Evolutionary conservation across 2,888 invertebrate genomes (phyloP).

Genomic region (Cosmia pyralina): DNA sequence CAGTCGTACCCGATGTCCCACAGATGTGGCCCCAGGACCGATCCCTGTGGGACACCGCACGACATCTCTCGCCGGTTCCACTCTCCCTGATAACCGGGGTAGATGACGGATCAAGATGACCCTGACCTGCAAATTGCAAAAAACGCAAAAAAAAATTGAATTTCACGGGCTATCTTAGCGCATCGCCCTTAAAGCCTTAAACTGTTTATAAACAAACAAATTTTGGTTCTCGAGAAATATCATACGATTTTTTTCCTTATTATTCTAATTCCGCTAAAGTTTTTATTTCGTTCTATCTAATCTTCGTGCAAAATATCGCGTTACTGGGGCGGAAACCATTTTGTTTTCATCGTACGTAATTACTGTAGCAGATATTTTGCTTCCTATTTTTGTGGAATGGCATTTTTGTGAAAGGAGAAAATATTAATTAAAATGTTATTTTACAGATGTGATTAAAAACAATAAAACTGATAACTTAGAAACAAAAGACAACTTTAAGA

Average conservation of each 20-base stretch:
- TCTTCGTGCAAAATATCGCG: constrained; percentile 45
- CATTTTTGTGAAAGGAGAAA: not conserved
- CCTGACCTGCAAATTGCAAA: too few relatives aligned
- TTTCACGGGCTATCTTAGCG: too few relatives aligned
- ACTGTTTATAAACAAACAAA: constrained; percentile 18
- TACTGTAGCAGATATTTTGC: constrained; percentile 24
- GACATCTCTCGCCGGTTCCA: too few relatives aligned
- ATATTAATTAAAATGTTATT: not conserved
- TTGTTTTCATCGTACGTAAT: constrained; percentile 43
- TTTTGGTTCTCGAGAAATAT: constrained; percentile 16
- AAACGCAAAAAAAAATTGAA: too few relatives aligned
- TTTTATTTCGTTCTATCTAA: constrained; percentile 48
- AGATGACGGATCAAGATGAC: too few relatives aligned
- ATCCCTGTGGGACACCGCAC: too few relatives aligned
- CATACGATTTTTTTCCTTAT: constrained; percentile 42
- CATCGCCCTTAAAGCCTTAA: not conserved
- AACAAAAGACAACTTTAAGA: not conserved
- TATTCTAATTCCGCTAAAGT: constrained; percentile 47
- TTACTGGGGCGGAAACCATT: constrained; percentile 44
- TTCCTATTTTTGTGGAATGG: constrained; percentile 1
- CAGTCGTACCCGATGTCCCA: too few relatives aligned
- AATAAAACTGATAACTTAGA: not conserved
- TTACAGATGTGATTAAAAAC: not conserved
- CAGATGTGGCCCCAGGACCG: too few relatives aligned
- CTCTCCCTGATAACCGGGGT: too few relatives aligned